Conservation (phyloP, 2,888 invertebrate species). For the Agonopterix arenella region DNA sequence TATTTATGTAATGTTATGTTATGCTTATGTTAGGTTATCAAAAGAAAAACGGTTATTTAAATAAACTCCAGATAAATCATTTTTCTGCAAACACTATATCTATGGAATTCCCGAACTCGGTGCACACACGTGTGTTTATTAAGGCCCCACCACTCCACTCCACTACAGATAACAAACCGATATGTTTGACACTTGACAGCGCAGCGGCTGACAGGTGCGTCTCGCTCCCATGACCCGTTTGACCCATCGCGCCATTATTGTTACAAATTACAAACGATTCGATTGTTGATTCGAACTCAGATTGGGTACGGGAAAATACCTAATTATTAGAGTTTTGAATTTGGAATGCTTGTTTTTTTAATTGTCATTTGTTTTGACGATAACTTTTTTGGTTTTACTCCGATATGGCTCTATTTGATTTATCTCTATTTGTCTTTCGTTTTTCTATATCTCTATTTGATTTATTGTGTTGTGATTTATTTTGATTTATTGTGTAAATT, state of each 20-base stretch:
- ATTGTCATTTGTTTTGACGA: conserved; percentile 2
- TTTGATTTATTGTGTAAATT: too few relatives aligned
- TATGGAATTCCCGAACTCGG: neutral
- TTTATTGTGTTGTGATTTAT: too few relatives aligned
- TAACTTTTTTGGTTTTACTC: neutral
- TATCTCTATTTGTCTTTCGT: too few relatives aligned
- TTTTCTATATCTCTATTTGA: too few relatives aligned
- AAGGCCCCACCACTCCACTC: neutral
- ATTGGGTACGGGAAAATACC: conserved; percentile 38
- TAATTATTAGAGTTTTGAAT: conserved; percentile 35
- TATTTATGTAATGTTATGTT: too few relatives aligned
- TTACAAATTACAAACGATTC: conserved; percentile 49
- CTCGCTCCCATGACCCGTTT: conserved; percentile 50
- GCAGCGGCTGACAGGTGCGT: conserved; percentile 53
- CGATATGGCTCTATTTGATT: neutral
- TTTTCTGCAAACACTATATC: neutral
- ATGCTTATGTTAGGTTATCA: too few relatives aligned
- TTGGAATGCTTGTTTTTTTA: conserved; percentile 1
- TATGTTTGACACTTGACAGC: conserved; percentile 40
- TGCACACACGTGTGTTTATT: neutral
- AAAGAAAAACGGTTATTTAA: too few relatives aligned
- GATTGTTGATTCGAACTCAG: conserved; percentile 32
- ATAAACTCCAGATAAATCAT: too few relatives aligned
- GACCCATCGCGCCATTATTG: conserved; percentile 52
- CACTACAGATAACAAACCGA: conserved; percentile 29